Evolutionary conservation across 2,113 vertebrate genomes (phyloP).

Genomic region (Notechis scutatus): DNA sequence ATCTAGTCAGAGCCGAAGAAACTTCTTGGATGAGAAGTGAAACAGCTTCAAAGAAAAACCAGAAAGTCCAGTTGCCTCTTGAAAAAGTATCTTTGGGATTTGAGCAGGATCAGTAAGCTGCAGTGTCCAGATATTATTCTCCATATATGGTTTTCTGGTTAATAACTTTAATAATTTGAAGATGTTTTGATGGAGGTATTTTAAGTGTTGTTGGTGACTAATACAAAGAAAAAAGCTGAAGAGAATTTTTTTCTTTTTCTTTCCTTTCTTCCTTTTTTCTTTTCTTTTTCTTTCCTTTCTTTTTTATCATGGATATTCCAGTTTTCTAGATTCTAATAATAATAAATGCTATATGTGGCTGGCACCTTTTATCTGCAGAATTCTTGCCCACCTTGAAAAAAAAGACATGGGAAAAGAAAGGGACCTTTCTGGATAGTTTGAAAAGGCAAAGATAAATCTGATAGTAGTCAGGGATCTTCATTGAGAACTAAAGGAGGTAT

Average conservation of each 20-base stretch:
- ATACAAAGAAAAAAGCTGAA: neutral
- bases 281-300: neutral
- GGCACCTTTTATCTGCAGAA: neutral
- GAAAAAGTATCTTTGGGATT: too few species aligned
- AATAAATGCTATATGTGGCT: neutral
- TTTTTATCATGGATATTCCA: neutral
- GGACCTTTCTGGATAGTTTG: neutral
- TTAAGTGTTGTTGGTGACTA: neutral
- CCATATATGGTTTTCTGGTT: neutral
- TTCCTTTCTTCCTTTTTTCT: neutral
- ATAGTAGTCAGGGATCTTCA: neutral
- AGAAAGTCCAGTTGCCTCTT: too few species aligned
- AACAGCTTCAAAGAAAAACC: too few species aligned
- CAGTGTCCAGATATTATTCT: neutral
- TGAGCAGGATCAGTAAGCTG: neutral
- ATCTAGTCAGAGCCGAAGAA: too few species aligned
- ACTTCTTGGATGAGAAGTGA: too few species aligned
- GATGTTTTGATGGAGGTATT: neutral
- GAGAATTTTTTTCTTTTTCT: neutral
- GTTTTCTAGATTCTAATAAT: neutral
- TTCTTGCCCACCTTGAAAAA: neutral
- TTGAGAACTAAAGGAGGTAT: neutral
- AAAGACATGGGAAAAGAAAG: neutral
- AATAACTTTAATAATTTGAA: neutral
- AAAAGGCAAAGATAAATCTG: neutral